phyloP scores from a whole-genome alignment of 2,888 invertebrate genomes.

The Trachelus iudaicus region DNA sequence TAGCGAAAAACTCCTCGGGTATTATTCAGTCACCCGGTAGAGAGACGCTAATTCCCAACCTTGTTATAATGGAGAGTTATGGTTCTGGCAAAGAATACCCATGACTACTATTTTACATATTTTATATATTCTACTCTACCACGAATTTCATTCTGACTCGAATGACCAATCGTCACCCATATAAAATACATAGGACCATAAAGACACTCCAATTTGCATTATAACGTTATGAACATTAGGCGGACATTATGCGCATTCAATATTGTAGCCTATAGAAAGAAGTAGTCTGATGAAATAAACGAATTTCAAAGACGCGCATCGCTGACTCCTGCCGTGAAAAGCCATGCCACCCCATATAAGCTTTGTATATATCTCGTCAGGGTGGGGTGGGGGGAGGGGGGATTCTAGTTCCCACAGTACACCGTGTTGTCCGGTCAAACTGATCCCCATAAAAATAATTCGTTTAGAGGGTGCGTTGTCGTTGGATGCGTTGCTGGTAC shows the following conservation, averaged over 20 bases:
- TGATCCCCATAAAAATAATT: slow-evolving; percentile 30
- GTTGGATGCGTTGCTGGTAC: background rate
- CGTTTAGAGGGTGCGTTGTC: slow-evolving; percentile 29
- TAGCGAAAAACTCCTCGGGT: slow-evolving; percentile 58
- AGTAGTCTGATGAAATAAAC: slow-evolving; percentile 28
- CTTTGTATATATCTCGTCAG: slow-evolving; percentile 2
- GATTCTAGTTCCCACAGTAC: slow-evolving; percentile 21
- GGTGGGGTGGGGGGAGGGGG: background rate
- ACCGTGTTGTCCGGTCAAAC: slow-evolving; percentile 11
- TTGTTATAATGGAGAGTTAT: background rate
- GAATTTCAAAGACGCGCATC: slow-evolving; percentile 13
- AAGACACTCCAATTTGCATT: background rate
- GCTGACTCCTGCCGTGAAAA: slow-evolving; percentile 7
- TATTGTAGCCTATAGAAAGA: background rate
- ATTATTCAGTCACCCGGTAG: slow-evolving; percentile 30
- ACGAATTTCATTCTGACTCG: background rate
- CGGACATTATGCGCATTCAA: background rate
- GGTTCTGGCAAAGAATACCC: background rate
- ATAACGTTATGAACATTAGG: background rate
- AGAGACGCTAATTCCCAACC: background rate
- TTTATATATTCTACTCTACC: background rate
- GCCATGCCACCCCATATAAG: background rate
- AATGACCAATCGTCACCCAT: background rate
- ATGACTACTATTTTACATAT: background rate
- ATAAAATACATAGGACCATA: background rate